Percentiles rank a stretch among this genome's conserved stretches.
Conservation (phyloP, 1,140 invertebrate species). For the Plodia interpunctella region DNA sequence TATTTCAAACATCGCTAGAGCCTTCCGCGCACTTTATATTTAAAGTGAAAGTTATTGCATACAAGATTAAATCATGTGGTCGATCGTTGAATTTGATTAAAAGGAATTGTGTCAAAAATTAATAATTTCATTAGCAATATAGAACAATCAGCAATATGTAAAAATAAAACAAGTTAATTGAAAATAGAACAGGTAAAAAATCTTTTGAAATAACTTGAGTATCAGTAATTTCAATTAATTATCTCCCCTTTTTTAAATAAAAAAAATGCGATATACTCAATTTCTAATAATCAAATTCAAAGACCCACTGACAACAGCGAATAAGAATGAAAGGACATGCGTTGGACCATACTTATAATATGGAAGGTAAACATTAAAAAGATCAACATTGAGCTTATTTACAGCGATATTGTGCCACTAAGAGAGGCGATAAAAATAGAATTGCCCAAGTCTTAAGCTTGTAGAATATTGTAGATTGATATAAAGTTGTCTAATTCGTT, state of each 20-base stretch:
- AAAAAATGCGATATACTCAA: background rate
- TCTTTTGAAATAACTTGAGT: no score
- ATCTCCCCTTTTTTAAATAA: no score
- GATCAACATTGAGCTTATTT: slow-evolving; percentile 25
- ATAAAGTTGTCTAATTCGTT: slow-evolving; percentile 2
- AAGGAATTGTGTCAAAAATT: background rate
- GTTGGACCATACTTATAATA: slow-evolving; percentile 21
- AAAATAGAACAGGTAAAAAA: no score
- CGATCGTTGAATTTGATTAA: background rate
- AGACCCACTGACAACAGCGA: slow-evolving; percentile 11
- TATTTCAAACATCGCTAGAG: background rate
- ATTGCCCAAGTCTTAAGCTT: background rate
- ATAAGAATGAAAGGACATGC: slow-evolving; percentile 22
- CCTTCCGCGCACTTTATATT: background rate
- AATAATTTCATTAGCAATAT: no score
- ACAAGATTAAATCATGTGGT: background rate
- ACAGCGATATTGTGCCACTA: slow-evolving; percentile 24
- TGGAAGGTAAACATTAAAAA: slow-evolving; percentile 20
- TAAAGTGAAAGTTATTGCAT: background rate
- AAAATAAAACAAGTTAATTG: no score
- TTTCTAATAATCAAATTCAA: slow-evolving; percentile 12
- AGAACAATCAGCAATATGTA: no score
- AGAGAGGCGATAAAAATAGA: background rate
- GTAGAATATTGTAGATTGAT: background rate
- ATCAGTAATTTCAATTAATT: no score